Evolutionary conservation across 2,797 vertebrate species (phyloP), one percentile per base, ranked within the genome.

Genomic region (Sciaenops ocellatus): DNA sequence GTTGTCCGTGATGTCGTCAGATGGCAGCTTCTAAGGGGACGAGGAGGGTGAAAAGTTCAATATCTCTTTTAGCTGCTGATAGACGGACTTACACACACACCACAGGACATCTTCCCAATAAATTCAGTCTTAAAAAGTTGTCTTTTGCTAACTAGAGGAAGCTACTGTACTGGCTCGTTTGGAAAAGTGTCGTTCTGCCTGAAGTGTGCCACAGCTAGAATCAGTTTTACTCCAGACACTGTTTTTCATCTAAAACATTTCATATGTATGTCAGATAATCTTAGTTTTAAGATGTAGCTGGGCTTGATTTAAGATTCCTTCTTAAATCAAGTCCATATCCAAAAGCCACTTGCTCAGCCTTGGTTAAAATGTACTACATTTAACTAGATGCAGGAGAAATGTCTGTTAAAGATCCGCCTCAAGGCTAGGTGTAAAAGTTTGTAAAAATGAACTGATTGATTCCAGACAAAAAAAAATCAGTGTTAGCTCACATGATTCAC

Each of bases 11-110:
- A 92, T 91, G 87, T 92, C 69, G 83, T 94, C 90, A 93, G 89
- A 93, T 89, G 85, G 86, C 78, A 89, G 82, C 89, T 88, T 94
- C 88, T 76, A 69, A 90, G 83, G 72, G 78, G 77, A 91, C 73
- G 57, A 70, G 74, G 74, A 84, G 90, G 92, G 94, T 94, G 85
- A 95, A 95, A 90, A 93, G 92, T 95, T 95, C 91, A 93, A 52
- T 75, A 75, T 88, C 82, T 89, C 83, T 87, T 91, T 79, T 76
- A 78, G 71, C 63, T 34, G 76, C 88, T 87, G 79, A 87, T 90
- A 67, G 78, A 79, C 44, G 26, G 55, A 84, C 59, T 78, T 56
- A 78, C 63, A 56, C 51, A 26, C 61, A 50, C 67, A 52, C 76
- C 68, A 69, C 85, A 70, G 7, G 54, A 68, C 54, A n/a, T 80